Percentiles rank a stretch among this genome's conserved stretches.
phyloP scores from a whole-genome alignment of 2,113 vertebrate species.

The Marmota monax region DNA sequence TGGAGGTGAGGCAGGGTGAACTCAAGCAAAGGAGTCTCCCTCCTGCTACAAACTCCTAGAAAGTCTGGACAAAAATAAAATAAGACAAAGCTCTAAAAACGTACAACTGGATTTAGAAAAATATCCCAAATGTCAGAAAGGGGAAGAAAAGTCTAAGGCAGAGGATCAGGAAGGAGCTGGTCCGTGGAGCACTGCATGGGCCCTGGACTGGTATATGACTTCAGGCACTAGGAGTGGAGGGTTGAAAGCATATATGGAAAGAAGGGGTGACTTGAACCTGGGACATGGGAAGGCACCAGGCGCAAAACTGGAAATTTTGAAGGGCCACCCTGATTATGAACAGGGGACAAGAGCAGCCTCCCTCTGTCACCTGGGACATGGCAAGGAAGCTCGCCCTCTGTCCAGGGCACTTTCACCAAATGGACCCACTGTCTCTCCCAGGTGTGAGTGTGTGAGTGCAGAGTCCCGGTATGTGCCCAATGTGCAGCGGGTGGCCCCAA shows the following conservation, averaged over 20 bases:
- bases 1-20: not conserved
- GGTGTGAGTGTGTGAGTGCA: not conserved
- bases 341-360: not conserved
- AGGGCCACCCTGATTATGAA: not conserved
- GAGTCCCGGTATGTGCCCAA: not conserved
- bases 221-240: not conserved
- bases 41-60: not conserved
- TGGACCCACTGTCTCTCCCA: not conserved
- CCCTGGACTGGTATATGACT: fast-evolving
- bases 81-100: not conserved
- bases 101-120: not conserved
- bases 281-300: not conserved
- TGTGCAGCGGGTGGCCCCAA: not conserved
- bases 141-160: not conserved
- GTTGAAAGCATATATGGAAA: not conserved
- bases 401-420: not conserved
- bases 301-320: not conserved
- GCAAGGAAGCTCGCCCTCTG: not conserved
- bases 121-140: not conserved
- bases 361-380: not conserved
- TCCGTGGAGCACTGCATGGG: not conserved
- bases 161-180: not conserved
- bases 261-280: not conserved
- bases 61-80: not conserved
- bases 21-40: not conserved